A percentile compares a stretch with the other conserved stretches of the same genome.
These are phyloP conservation scores for Acanthopleura granulata DNA, from an alignment of 2,888 invertebrate species.

Conservation along the genomic window DNA sequence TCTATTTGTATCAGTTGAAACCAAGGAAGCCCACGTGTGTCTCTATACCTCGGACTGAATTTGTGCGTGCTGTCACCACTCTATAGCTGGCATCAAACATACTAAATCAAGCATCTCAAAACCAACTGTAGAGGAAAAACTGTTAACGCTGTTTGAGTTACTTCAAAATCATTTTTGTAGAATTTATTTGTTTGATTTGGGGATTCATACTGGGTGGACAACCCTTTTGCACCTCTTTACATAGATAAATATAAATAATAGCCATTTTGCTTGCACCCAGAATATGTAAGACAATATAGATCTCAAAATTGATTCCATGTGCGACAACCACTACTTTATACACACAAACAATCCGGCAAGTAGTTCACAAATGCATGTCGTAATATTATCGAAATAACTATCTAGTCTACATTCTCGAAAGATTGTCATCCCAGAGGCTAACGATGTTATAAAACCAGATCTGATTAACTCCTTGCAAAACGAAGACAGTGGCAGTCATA, in stretches of 20 bases:
- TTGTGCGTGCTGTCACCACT: no score
- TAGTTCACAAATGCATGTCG: neutral
- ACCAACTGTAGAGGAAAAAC: no score
- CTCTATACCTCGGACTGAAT: no score
- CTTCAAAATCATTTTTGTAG: neutral
- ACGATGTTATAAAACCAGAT: no score
- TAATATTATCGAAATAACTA: neutral
- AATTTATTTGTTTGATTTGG: conserved; percentile 13
- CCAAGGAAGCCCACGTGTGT: no score
- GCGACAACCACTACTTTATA: conserved; percentile 3
- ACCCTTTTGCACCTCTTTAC: conserved; percentile 14
- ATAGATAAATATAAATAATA: neutral
- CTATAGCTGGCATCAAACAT: no score
- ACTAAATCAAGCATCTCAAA: no score
- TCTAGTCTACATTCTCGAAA: conserved; percentile 3
- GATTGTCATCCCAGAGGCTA: no score
- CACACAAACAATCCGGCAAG: neutral
- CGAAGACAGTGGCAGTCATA: no score
- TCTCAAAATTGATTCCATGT: neutral
- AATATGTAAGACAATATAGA: conserved; percentile 6
- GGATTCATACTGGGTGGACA: conserved; percentile 9
- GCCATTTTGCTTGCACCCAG: neutral
- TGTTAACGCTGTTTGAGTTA: no score
- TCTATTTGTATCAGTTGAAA: no score
- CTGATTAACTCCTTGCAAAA: no score